Percentiles rank a stretch among this genome's conserved stretches.
phyloP scores from a whole-genome alignment of 2,797 vertebrate genomes.

The Catamblyrhynchus diadema region DNA sequence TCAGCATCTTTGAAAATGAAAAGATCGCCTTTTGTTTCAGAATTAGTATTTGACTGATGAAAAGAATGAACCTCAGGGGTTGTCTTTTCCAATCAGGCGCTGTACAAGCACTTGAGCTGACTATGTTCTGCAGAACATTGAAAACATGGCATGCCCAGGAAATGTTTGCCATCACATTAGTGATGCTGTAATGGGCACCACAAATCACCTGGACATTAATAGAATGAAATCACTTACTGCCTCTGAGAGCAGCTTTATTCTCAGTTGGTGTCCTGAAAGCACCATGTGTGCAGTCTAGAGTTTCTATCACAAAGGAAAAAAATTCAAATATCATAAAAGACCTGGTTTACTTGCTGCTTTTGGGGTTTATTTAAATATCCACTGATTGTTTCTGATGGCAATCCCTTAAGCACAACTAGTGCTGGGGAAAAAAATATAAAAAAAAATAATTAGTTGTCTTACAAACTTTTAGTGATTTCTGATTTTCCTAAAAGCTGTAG shows the following conservation, averaged over 20 bases:
- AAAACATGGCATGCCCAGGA: slow-evolving; percentile 67
- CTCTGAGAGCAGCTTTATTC: slow-evolving; percentile 75
- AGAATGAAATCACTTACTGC: slow-evolving; percentile 73
- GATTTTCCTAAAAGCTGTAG: slow-evolving; percentile 52
- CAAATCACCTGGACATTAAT: slow-evolving; percentile 76
- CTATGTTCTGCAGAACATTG: slow-evolving; percentile 58
- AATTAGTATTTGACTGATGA: slow-evolving; percentile 51
- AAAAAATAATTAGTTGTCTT: slow-evolving; percentile 20
- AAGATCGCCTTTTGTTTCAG: slow-evolving; percentile 44
- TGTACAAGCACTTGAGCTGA: slow-evolving; percentile 53
- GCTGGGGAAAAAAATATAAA: background rate
- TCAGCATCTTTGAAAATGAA: slow-evolving; percentile 51
- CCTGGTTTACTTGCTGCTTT: slow-evolving; percentile 26
- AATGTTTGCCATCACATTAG: slow-evolving; percentile 74
- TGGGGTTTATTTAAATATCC: background rate
- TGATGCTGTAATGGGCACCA: slow-evolving; percentile 75
- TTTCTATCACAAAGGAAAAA: slow-evolving; percentile 50
- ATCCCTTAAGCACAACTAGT: slow-evolving; percentile 8
- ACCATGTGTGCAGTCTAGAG: slow-evolving; percentile 53
- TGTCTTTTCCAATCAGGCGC: slow-evolving; percentile 61
- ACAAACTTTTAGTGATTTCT: slow-evolving; percentile 29
- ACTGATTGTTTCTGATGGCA: slow-evolving; percentile 40
- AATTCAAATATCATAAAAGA: slow-evolving; percentile 50
- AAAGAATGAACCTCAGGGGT: slow-evolving; percentile 63
- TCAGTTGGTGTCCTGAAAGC: slow-evolving; percentile 70